Base-by-base conservation (phyloP, 30 jellyfish, hydroid and myxozoan species). In the Hydractinia symbiolongicarpus region DNA sequence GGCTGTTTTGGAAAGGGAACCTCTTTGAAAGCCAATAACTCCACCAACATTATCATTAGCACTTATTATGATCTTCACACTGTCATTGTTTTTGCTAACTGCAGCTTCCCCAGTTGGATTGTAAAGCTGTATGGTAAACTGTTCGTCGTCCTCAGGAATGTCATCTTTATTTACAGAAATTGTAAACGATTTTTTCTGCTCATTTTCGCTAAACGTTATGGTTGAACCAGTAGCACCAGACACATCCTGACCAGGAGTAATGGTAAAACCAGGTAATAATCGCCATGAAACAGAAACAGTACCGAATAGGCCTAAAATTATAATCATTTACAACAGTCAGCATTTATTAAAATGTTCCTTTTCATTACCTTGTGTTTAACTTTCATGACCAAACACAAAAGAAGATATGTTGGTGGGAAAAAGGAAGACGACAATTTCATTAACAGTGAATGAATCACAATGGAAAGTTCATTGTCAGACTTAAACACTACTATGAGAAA, bases 1-100 rank as follows among this genome's bases (percentile, higher is more conserved):
- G n/a, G 80, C 94, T 6, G 82, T 79, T 77, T 50, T 72, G 7
- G 96, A 84, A 40, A 86, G 66, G 5, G 98, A 93, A 40, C 95
- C 94, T 5, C 81, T 53, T 20, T 86, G 79, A 68, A 93, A 93
- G 6, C 95, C 90, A 77, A 93, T 87, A 51, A 79, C 30, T 49
- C 98, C 98, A 8, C 96, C 98, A 15, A 85, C 95, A n/a, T 86
- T 94, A 79, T 93, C 98, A 82, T 93, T 93, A 5, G 96, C 98
- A 79, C 50, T 82, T 15, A 91, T 83, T 19, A 84, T 67, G 17
- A 91, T 58, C 20, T 85, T 64, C 50, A 86, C 96, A 66, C 69
- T 44, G 61, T 67, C 66, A 14, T 73, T 60, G 51, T 57, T 0
- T 6, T 67, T 8, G 70, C 76, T 83, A 21, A 93, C 76, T 5